Evolutionary conservation across 2,113 vertebrate genomes (phyloP).

Genomic region (Chaetodon auriga): DNA sequence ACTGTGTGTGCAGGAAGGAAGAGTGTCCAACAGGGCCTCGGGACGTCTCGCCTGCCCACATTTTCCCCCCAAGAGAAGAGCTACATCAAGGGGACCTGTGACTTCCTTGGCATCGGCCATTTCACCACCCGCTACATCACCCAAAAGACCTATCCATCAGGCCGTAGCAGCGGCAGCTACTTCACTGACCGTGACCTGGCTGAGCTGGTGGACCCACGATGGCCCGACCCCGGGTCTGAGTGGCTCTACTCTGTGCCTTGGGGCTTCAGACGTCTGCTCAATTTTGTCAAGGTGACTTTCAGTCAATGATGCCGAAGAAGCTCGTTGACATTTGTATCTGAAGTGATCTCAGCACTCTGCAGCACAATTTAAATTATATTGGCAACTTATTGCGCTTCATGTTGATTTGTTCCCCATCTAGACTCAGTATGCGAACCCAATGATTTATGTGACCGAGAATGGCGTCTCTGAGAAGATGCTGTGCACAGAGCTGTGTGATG

Average conservation of each 20-base stretch:
- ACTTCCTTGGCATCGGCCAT: slow-evolving; percentile 94
- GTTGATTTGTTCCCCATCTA: slow-evolving; percentile 70
- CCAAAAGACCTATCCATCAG: slow-evolving; percentile 85
- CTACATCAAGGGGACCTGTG: slow-evolving; percentile 92
- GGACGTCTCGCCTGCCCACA: slow-evolving; percentile 87
- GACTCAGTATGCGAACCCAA: slow-evolving; percentile 93
- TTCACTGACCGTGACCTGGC: slow-evolving; percentile 88
- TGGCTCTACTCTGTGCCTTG: slow-evolving; percentile 93
- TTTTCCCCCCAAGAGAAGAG: slow-evolving; percentile 93
- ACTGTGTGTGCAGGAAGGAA: slow-evolving; percentile 86
- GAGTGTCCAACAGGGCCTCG: slow-evolving; percentile 89
- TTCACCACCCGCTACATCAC: slow-evolving; percentile 93
- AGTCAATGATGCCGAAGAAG: background rate
- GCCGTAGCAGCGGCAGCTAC: slow-evolving; percentile 85
- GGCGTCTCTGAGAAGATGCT: slow-evolving; percentile 89
- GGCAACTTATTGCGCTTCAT: background rate
- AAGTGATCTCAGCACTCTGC: background rate
- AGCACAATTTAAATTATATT: background rate
- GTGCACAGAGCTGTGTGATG: slow-evolving; percentile 91
- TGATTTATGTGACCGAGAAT: slow-evolving; percentile 93
- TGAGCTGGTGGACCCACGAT: slow-evolving; percentile 91
- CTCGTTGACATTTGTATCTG: slow-evolving; percentile 4
- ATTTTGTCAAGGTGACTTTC: slow-evolving; percentile 93
- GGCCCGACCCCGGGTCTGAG: slow-evolving; percentile 90
- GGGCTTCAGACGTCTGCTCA: slow-evolving; percentile 93